Conservation (phyloP, 2,888 invertebrate species). For the Ctenicera cuprea region DNA sequence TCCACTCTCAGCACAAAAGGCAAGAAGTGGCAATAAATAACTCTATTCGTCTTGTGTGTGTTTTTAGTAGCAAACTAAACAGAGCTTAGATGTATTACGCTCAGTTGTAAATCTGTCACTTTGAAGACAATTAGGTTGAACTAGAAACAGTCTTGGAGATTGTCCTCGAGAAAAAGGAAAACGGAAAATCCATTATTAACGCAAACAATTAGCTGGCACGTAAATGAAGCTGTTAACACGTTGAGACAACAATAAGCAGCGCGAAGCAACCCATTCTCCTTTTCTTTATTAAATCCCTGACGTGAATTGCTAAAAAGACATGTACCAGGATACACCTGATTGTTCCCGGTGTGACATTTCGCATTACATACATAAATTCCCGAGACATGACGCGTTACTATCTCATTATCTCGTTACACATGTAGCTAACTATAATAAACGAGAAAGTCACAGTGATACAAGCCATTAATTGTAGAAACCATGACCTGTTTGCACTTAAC, state of each 20-base stretch:
- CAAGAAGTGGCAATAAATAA: slow-evolving; percentile 50
- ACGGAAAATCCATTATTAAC: slow-evolving; percentile 39
- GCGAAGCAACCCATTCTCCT: slow-evolving; percentile 7
- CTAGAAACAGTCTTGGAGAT: slow-evolving; percentile 13
- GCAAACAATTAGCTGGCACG: slow-evolving; percentile 43
- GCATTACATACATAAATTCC: slow-evolving; percentile 42
- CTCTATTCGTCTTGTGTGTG: slow-evolving; percentile 49
- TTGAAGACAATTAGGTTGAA: slow-evolving; percentile 46
- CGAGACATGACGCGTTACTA: slow-evolving; percentile 41
- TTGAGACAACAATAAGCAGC: slow-evolving; percentile 24
- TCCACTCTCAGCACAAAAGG: slow-evolving; percentile 47
- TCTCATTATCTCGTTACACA: slow-evolving; percentile 50
- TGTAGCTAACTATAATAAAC: slow-evolving; percentile 28
- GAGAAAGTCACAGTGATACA: slow-evolving; percentile 34
- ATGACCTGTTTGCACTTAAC: slow-evolving; percentile 16
- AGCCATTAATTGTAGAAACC: slow-evolving; percentile 28
- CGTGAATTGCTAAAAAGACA: slow-evolving; percentile 45
- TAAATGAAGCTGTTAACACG: slow-evolving; percentile 45
- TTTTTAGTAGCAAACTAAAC: slow-evolving; percentile 53
- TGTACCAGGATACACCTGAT: slow-evolving; percentile 34
- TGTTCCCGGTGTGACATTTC: slow-evolving; percentile 42
- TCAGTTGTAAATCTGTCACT: slow-evolving; percentile 56
- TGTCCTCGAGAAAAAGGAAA: neutral
- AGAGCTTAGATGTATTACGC: slow-evolving; percentile 55
- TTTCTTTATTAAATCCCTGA: slow-evolving; percentile 51